Percentiles rank a stretch among this genome's conserved stretches.
phyloP scores from a whole-genome alignment of 2,888 invertebrate genomes.

The Metopia argyrocephala region DNA sequence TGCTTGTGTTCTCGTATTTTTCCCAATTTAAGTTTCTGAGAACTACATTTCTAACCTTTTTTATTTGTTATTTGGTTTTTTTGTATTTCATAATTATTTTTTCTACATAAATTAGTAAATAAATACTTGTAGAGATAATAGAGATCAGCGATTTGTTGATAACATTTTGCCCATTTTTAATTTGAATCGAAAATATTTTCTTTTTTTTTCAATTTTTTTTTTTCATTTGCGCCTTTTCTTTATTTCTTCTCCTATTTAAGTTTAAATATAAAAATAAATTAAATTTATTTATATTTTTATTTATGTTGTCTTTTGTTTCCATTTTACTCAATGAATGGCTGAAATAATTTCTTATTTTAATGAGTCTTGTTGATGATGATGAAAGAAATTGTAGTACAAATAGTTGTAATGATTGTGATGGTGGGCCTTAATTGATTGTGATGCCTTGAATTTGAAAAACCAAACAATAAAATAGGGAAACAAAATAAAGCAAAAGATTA shows the following conservation, averaged over 20 bases:
- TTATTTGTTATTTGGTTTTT: slow-evolving; percentile 8
- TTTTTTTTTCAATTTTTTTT: slow-evolving; percentile 8
- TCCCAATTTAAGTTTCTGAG: slow-evolving; percentile 21
- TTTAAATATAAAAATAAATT: background rate
- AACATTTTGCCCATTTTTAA: slow-evolving; percentile 45
- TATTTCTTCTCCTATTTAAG: background rate
- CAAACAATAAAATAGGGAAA: slow-evolving; percentile 7
- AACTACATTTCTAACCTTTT: slow-evolving; percentile 25
- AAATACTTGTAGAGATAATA: slow-evolving; percentile 48
- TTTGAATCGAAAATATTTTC: background rate
- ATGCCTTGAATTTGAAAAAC: slow-evolving; percentile 52
- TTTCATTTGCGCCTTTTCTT: slow-evolving; percentile 21
- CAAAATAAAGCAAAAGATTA: background rate
- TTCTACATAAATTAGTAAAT: slow-evolving; percentile 9
- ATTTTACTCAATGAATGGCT: slow-evolving; percentile 37
- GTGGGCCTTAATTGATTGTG: slow-evolving; percentile 69
- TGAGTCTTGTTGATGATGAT: slow-evolving; percentile 32
- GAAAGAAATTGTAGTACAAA: slow-evolving; percentile 47
- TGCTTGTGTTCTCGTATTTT: background rate
- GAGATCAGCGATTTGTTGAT: slow-evolving; percentile 58
- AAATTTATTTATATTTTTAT: background rate
- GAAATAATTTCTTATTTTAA: slow-evolving; percentile 47
- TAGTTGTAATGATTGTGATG: slow-evolving; percentile 50
- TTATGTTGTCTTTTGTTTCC: background rate
- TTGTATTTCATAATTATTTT: background rate